phyloP scores from a whole-genome alignment of 2,888 invertebrate species.

The Malthinus flaveolus region DNA sequence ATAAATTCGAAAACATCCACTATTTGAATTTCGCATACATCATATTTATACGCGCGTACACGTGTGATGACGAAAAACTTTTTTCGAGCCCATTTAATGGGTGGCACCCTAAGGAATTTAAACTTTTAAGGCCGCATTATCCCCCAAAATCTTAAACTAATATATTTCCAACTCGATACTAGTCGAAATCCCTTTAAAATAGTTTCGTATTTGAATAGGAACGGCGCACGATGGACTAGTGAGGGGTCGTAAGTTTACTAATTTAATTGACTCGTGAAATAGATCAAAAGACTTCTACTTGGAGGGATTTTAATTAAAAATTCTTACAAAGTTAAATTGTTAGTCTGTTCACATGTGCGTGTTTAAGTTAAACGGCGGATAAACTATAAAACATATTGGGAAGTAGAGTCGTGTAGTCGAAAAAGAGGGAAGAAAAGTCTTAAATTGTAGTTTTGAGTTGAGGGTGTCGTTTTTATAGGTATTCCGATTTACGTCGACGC shows the following conservation, averaged over 20 bases:
- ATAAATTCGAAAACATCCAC: constrained; percentile 35
- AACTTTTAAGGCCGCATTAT: constrained; percentile 1
- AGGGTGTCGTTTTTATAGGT: constrained; percentile 47
- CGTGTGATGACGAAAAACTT: too few relatives aligned
- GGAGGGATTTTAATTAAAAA: too few relatives aligned
- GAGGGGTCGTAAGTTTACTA: too few relatives aligned
- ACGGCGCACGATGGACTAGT: not conserved
- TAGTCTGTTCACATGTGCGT: too few relatives aligned
- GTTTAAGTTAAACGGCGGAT: not conserved
- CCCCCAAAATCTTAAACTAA: constrained; percentile 7
- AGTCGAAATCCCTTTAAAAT: not conserved
- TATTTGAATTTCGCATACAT: constrained; percentile 37
- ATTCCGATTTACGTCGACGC: constrained; percentile 51
- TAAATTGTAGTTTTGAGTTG: constrained; percentile 47
- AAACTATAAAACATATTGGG: constrained; percentile 46
- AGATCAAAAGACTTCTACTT: too few relatives aligned
- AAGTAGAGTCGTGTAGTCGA: too few relatives aligned
- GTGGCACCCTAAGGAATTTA: constrained; percentile 33
- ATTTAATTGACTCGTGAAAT: too few relatives aligned
- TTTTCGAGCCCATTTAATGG: too few relatives aligned
- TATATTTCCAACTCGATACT: constrained; percentile 1
- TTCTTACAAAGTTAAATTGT: too few relatives aligned
- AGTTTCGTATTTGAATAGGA: constrained; percentile 1
- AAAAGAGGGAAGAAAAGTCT: constrained; percentile 36
- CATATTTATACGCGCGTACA: constrained; percentile 12